Percentiles rank a stretch among this genome's conserved stretches.
Conservation (phyloP, 2,888 invertebrate species). For the Ectemnius continuus region DNA sequence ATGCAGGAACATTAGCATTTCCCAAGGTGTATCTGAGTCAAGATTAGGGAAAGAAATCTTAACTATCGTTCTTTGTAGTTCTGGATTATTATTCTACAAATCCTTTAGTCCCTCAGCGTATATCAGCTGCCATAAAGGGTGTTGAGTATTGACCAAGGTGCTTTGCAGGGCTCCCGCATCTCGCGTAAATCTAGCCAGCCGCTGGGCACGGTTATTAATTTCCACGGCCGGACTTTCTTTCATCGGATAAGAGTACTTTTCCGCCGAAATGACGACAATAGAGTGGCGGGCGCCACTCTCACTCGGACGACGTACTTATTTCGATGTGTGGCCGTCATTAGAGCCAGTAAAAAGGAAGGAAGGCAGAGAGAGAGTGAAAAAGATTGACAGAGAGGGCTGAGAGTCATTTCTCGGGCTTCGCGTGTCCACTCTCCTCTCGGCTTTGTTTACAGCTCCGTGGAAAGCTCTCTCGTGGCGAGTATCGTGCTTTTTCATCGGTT, state of each 20-base stretch:
- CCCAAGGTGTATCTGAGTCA: too few relatives aligned
- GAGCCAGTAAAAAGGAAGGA: neutral
- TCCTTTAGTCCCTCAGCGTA: too few relatives aligned
- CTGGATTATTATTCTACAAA: too few relatives aligned
- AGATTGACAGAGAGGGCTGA: slow-evolving; percentile 17
- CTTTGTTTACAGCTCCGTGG: slow-evolving; percentile 2
- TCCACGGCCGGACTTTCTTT: slow-evolving; percentile 5
- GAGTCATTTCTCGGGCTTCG: slow-evolving; percentile 27
- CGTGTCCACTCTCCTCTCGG: slow-evolving; percentile 25
- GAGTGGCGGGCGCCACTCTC: slow-evolving; percentile 30
- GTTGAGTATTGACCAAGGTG: too few relatives aligned
- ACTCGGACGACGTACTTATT: slow-evolving; percentile 28
- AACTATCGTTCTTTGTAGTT: too few relatives aligned
- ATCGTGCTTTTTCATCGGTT: slow-evolving; percentile 42
- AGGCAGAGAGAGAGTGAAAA: slow-evolving; percentile 1
- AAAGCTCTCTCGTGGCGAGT: slow-evolving; percentile 39
- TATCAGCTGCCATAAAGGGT: too few relatives aligned
- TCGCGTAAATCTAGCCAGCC: neutral
- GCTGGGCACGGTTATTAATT: slow-evolving; percentile 26
- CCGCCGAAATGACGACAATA: slow-evolving; percentile 16
- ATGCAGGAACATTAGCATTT: too few relatives aligned
- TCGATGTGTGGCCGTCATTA: slow-evolving; percentile 18
- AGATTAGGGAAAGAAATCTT: too few relatives aligned
- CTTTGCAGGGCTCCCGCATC: too few relatives aligned
- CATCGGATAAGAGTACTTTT: slow-evolving; percentile 19